Base-by-base conservation (phyloP, 1,140 invertebrate genomes). In the Ectropis grisescens region DNA sequence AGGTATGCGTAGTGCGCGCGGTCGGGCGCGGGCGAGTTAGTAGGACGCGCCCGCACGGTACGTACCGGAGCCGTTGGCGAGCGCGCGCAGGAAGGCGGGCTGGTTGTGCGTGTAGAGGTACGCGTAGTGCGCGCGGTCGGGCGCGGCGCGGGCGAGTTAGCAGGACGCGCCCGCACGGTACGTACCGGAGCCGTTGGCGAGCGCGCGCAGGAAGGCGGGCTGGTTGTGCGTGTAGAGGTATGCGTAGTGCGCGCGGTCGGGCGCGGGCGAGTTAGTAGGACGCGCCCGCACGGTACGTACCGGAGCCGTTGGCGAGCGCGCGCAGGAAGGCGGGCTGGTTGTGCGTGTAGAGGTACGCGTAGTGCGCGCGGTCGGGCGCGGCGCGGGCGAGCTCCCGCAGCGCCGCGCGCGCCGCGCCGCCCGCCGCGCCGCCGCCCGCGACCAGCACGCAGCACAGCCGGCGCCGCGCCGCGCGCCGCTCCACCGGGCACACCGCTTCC, bases 181-280 rank as follows among this genome's bases (percentile, higher is more conserved):
- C n/a, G 44, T 22, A 83, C 72, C 74, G 37, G 78, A 58, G 70
- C 90, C 88, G 48, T 85, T 84, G 9, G 85, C 86, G 15, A 96
- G 74, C 2, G 92, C 89, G 47, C 88, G 87, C 5, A 96, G 86
- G 81, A 96, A 95, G 44, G 90, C 88, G 1, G 88, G 84, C 66
- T 96, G 95, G 15, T 88, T 87, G 53, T 95, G 92, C 69, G 92
- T 87, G 62, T 91, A 95, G 19, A 98, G 86, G 57, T 98, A 97
- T 5, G 91, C 90, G 64, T 95, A 97, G 23, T 90, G 86, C 10
- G 96, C 89, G 32, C 90, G 85, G 29, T 94, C 90, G 25, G 28
- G 69, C 81, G 11, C 55, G 41, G 4, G 91, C 92, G 54, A 91
- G 90, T 32, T 87, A 85, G 66, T 27, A 34, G 35, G 47, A n/a